Conservation (phyloP, 2,888 invertebrate genomes). For the Thecophora atra region DNA sequence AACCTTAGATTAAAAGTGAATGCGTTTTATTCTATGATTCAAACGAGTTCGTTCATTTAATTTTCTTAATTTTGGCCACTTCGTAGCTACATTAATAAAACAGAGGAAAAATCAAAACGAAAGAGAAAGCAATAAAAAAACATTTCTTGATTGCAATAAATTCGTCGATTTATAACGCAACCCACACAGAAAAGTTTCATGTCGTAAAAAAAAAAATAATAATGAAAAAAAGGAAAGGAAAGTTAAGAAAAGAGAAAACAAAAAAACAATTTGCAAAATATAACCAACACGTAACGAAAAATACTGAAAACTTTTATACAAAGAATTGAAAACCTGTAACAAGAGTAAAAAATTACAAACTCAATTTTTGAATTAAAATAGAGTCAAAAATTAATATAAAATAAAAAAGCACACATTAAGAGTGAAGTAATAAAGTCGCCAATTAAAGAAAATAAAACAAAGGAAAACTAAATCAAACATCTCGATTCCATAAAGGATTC, state of each 20-base stretch:
- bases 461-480: no score
- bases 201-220: no score
- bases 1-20: neutral
- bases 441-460: no score
- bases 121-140: neutral
- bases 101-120: neutral
- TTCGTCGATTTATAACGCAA: neutral
- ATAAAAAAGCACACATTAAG: no score
- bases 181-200: neutral
- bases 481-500: no score
- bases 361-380: no score
- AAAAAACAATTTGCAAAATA: neutral
- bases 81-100: no score
- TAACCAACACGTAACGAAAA: neutral
- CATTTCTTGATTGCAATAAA: constrained; percentile 6
- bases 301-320: no score
- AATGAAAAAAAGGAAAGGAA: no score
- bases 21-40: neutral
- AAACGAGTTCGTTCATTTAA: neutral
- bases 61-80: neutral
- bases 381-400: no score
- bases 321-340: no score
- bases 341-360: neutral
- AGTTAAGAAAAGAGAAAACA: neutral
- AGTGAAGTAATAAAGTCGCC: no score